These are phyloP conservation scores for Petrocephalus zakoni DNA, from an alignment of 2,113 vertebrate species.

Conservation along the genomic window DNA sequence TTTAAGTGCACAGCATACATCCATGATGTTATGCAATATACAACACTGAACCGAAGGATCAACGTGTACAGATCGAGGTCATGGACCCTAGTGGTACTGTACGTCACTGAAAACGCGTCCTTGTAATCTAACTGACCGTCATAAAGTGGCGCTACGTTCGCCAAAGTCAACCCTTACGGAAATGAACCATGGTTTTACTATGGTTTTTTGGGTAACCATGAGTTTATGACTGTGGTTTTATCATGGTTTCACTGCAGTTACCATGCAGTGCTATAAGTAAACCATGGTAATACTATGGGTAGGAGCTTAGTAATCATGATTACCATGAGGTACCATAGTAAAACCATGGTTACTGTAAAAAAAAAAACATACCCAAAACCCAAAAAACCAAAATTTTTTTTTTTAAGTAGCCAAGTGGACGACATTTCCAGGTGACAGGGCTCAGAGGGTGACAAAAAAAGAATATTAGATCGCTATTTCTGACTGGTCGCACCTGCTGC, in stretches of 20 bases:
- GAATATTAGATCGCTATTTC: not conserved
- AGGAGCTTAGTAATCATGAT: too few species aligned
- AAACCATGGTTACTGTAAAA: too few species aligned
- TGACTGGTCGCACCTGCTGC: constrained; percentile 4
- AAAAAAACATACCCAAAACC: too few species aligned
- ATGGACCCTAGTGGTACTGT: not conserved
- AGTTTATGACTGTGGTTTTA: too few species aligned
- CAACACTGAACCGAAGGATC: not conserved
- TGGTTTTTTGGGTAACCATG: too few species aligned
- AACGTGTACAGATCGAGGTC: not conserved
- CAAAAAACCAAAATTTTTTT: not conserved
- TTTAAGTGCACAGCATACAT: constrained; percentile 30
- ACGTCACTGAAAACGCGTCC: not conserved
- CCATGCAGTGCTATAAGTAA: too few species aligned
- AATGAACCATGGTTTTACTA: too few species aligned
- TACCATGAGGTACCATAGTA: too few species aligned
- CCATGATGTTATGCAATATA: not conserved
- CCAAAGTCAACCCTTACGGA: not conserved
- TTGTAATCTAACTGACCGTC: not conserved
- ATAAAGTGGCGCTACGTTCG: not conserved
- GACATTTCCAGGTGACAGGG: not conserved
- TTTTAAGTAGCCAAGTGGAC: not conserved
- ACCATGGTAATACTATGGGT: too few species aligned
- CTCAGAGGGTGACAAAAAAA: not conserved
- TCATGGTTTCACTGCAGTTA: too few species aligned